phyloP scores from a whole-genome alignment of 2,888 invertebrate species.

The Microchrysa polita region DNA sequence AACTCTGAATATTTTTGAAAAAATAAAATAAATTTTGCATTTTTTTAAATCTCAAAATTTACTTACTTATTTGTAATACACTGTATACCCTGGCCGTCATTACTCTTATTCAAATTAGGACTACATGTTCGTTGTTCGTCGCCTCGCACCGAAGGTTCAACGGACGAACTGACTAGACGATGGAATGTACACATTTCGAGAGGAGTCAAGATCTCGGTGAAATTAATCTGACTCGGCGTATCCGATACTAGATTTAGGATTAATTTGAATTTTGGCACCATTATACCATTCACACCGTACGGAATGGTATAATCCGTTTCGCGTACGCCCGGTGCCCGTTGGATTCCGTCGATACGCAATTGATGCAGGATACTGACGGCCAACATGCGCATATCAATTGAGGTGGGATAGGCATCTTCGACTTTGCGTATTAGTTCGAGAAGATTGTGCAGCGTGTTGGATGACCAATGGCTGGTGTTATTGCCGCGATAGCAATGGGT shows the following conservation, averaged over 20 bases:
- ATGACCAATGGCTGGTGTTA: slow-evolving; percentile 66
- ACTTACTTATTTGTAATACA: slow-evolving; percentile 47
- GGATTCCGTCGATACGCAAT: slow-evolving; percentile 71
- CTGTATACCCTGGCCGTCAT: background rate
- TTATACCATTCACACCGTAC: slow-evolving; percentile 69
- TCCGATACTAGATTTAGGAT: slow-evolving; percentile 71
- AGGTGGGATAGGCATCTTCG: slow-evolving; percentile 66
- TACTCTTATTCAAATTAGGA: background rate
- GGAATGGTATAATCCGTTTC: slow-evolving; percentile 68
- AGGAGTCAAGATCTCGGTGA: slow-evolving; percentile 59
- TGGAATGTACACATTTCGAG: slow-evolving; percentile 68
- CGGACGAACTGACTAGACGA: slow-evolving; percentile 69
- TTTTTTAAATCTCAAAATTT: slow-evolving; percentile 26
- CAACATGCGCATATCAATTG: slow-evolving; percentile 68
- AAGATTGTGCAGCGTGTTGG: slow-evolving; percentile 69
- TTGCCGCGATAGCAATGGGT: slow-evolving; percentile 69
- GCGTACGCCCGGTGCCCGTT: slow-evolving; percentile 63
- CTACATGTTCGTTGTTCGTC: slow-evolving; percentile 68
- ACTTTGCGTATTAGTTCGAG: slow-evolving; percentile 72
- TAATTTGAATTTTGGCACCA: slow-evolving; percentile 70
- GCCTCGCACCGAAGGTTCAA: slow-evolving; percentile 69
- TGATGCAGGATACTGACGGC: slow-evolving; percentile 68
- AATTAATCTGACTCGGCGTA: slow-evolving; percentile 57
- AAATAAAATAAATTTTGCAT: background rate
- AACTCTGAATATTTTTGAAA: slow-evolving; percentile 34